Percentiles rank a stretch among this genome's conserved stretches.
Conservation (phyloP, 1,140 invertebrate genomes). For the Zaprionus tsacasi region DNA sequence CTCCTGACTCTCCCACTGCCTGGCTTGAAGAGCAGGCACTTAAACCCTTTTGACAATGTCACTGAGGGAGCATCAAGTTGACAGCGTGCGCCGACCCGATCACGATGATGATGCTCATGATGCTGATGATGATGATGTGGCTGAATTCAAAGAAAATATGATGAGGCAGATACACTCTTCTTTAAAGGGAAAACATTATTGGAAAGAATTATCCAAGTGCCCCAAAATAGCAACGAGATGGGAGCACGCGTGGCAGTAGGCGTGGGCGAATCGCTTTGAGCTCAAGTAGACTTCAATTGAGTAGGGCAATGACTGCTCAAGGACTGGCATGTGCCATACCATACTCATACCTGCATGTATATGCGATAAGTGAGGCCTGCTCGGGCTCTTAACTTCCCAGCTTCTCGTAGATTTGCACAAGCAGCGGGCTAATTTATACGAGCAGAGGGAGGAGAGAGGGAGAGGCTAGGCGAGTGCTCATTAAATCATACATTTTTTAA, state of each 20-base stretch:
- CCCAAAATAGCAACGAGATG: slow-evolving; percentile 43
- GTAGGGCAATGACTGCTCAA: slow-evolving; percentile 47
- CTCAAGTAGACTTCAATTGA: slow-evolving; percentile 33
- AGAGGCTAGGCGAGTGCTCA: slow-evolving; percentile 29
- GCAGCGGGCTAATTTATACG: slow-evolving; percentile 56
- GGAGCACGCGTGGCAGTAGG: not conserved
- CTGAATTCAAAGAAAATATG: slow-evolving; percentile 67
- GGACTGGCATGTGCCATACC: slow-evolving; percentile 32
- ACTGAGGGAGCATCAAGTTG: slow-evolving; percentile 68
- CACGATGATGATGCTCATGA: slow-evolving; percentile 47
- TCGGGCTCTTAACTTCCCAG: slow-evolving; percentile 26
- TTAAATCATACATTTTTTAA: slow-evolving; percentile 67
- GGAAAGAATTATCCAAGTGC: slow-evolving; percentile 37
- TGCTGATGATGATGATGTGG: slow-evolving; percentile 67
- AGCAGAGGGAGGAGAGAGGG: not conserved
- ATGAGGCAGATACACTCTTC: slow-evolving; percentile 19
- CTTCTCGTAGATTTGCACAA: slow-evolving; percentile 41
- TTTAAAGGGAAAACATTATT: slow-evolving; percentile 47
- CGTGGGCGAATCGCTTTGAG: slow-evolving; percentile 25
- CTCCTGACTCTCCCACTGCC: slow-evolving; percentile 43
- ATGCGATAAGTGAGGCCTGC: slow-evolving; percentile 20
- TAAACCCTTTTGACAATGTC: slow-evolving; percentile 82
- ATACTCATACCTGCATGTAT: not conserved
- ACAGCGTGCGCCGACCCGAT: slow-evolving; percentile 35
- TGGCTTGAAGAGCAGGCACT: slow-evolving; percentile 74